Conservation (phyloP, 2,113 vertebrate species). For the Nematolebias whitei region DNA sequence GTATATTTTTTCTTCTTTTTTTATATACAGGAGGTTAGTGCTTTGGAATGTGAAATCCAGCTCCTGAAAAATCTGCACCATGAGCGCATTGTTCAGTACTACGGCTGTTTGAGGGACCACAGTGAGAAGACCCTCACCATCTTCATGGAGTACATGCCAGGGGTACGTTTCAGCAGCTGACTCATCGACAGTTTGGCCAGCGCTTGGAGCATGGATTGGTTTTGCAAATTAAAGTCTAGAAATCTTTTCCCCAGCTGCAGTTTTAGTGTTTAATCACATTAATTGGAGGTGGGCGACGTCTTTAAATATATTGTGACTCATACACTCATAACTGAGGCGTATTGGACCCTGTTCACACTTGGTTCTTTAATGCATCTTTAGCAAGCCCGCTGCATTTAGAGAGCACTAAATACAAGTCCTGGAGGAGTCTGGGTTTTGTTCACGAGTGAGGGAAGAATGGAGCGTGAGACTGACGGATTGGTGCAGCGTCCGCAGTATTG, state of each 20-base stretch:
- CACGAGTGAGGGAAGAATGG: too few relatives aligned
- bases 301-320: too few relatives aligned
- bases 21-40: constrained; percentile 90
- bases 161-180: constrained; percentile 85
- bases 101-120: constrained; percentile 90
- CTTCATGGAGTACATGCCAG: constrained; percentile 99
- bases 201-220: not conserved
- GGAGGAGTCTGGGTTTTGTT: too few relatives aligned
- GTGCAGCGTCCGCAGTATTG: too few relatives aligned
- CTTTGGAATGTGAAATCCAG: constrained; percentile 96
- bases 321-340: too few relatives aligned
- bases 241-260: too few relatives aligned
- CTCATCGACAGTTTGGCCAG: too few relatives aligned
- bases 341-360: too few relatives aligned
- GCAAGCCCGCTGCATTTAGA: too few relatives aligned
- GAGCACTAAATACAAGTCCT: too few relatives aligned
- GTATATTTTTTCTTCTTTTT: not conserved
- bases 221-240: not conserved
- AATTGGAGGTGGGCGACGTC: not conserved
- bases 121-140: constrained; percentile 93
- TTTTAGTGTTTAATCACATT: not conserved
- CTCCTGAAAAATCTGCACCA: constrained; percentile 95
- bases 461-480: too few relatives aligned
- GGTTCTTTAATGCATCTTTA: too few relatives aligned
- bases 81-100: constrained; percentile 95